phyloP scores from a whole-genome alignment of 2,797 vertebrate genomes.

The Pipistrellus pygmaeus region DNA sequence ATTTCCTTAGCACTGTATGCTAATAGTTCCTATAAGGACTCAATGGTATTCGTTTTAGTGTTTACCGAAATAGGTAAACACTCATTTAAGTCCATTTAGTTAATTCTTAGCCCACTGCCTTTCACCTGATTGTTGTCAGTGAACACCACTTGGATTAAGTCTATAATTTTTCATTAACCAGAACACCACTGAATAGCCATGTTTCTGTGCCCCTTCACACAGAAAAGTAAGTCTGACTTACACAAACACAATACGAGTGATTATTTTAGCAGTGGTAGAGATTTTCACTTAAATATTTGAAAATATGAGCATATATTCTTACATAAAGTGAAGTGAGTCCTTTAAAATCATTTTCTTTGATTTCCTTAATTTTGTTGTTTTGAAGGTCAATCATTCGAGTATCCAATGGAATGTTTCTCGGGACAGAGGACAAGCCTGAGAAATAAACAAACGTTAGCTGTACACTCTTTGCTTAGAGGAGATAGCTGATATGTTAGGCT shows the following conservation, averaged over 20 bases:
- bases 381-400: slow-evolving; percentile 97
- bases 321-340: slow-evolving; percentile 95
- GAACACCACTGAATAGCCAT: background rate
- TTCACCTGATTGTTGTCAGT: background rate
- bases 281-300: slow-evolving; percentile 71
- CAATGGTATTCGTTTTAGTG: slow-evolving; percentile 1
- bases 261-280: slow-evolving; percentile 41
- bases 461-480: background rate
- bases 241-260: background rate
- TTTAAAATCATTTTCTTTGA: slow-evolving; percentile 97
- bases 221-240: slow-evolving; percentile 50
- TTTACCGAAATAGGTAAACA: background rate
- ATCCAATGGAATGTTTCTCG: slow-evolving; percentile 94
- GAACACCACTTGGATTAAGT: slow-evolving; percentile 42
- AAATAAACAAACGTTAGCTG: slow-evolving; percentile 68
- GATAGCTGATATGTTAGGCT: background rate
- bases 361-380: slow-evolving; percentile 98
- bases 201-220: slow-evolving; percentile 22
- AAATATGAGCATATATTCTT: slow-evolving; percentile 84
- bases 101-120: background rate
- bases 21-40: background rate
- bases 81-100: slow-evolving; percentile 17
- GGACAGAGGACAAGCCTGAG: slow-evolving; percentile 93
- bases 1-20: background rate
- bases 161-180: slow-evolving; percentile 26